Evolutionary conservation across 2,797 vertebrate genomes (phyloP).

Genomic region (Coccyzus lansbergi): DNA sequence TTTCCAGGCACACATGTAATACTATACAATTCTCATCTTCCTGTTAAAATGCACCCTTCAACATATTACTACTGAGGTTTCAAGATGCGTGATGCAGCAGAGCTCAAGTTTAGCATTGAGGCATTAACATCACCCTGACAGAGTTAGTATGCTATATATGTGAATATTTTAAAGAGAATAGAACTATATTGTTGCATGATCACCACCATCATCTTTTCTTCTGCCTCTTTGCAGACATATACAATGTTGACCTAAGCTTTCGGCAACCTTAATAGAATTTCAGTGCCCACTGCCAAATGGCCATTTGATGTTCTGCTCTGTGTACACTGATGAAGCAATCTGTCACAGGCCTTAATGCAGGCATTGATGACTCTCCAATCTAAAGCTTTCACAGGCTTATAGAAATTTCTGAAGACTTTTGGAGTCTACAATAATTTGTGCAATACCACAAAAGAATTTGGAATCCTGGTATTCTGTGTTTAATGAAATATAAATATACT

Average conservation of each 20-base stretch:
- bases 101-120: not conserved
- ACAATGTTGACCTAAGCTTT: slow-evolving; percentile 63
- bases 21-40: not conserved
- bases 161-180: slow-evolving; percentile 51
- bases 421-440: slow-evolving; percentile 54
- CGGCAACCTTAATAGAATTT: slow-evolving; percentile 75
- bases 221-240: slow-evolving; percentile 45
- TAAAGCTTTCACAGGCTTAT: slow-evolving; percentile 62
- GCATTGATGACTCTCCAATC: slow-evolving; percentile 58
- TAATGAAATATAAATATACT: slow-evolving; percentile 57
- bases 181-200: slow-evolving; percentile 40
- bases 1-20: not conserved
- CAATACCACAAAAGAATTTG: slow-evolving; percentile 50
- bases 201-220: slow-evolving; percentile 34
- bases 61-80: not conserved
- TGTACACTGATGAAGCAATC: slow-evolving; percentile 74
- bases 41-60: not conserved
- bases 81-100: not conserved
- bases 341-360: slow-evolving; percentile 70
- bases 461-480: slow-evolving; percentile 12
- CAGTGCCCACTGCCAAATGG: slow-evolving; percentile 74
- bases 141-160: not conserved
- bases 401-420: slow-evolving; percentile 72
- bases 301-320: slow-evolving; percentile 74
- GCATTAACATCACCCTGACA: not conserved